Percentiles rank a stretch among this genome's conserved stretches.
Conservation (phyloP, 2,797 vertebrate species). For the Micropoecilia bifurca region DNA sequence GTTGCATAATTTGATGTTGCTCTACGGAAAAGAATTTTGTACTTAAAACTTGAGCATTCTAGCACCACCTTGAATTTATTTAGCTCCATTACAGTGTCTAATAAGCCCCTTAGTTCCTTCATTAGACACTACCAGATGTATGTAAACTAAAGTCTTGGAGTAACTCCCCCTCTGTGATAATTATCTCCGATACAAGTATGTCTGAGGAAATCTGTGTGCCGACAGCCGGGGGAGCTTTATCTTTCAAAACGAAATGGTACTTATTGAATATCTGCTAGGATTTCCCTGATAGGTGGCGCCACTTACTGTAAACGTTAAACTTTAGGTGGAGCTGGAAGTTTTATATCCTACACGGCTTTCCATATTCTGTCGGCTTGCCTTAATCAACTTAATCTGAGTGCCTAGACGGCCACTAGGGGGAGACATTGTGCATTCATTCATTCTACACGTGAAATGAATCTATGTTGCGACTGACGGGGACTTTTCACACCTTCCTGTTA, state of each 20-base stretch:
- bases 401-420: conserved; percentile 40
- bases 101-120: neutral
- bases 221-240: neutral
- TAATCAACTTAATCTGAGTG: conserved; percentile 9
- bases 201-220: neutral
- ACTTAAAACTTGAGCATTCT: neutral
- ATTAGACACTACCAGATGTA: neutral
- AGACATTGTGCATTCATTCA: neutral
- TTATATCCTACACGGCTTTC: neutral
- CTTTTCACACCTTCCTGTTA: neutral
- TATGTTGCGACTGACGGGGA: conserved; percentile 3
- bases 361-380: neutral
- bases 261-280: neutral
- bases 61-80: neutral
- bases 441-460: neutral
- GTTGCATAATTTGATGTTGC: neutral
- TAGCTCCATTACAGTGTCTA: neutral
- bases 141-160: neutral
- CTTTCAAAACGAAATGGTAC: neutral
- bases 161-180: neutral
- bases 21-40: neutral
- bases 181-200: neutral
- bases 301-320: neutral
- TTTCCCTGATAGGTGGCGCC: neutral
- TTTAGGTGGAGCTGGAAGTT: neutral